Evolutionary conservation across 2,797 vertebrate species (phyloP).

Genomic region (Lophius americanus): DNA sequence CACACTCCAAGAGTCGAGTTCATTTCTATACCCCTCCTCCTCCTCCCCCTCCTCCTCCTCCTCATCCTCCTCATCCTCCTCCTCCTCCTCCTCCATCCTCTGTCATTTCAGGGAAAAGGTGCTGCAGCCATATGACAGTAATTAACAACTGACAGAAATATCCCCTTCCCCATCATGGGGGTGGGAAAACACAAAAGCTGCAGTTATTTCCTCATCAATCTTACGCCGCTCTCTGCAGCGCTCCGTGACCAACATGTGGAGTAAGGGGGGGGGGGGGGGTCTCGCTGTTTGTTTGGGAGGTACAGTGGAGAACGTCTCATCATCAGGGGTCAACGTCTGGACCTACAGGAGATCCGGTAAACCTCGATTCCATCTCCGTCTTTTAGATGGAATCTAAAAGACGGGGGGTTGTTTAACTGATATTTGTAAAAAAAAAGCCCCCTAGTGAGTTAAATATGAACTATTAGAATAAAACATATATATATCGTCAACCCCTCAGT

Average conservation of each 20-base stretch:
- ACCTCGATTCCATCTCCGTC: no score
- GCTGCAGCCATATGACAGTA: slow-evolving; percentile 92
- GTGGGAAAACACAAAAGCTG: slow-evolving; percentile 92
- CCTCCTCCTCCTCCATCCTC: slow-evolving; percentile 69
- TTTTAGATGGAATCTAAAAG: no score
- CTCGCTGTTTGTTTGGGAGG: slow-evolving; percentile 71
- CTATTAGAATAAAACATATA: no score
- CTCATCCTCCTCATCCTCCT: slow-evolving; percentile 67
- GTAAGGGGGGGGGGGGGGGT: slow-evolving; percentile 79
- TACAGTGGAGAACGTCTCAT: background rate
- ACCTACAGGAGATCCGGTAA: no score
- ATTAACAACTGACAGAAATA: slow-evolving; percentile 98
- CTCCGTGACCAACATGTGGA: slow-evolving; percentile 78
- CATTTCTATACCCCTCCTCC: slow-evolving; percentile 64
- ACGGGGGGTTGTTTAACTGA: no score
- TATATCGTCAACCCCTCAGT: no score
- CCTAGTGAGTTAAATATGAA: no score
- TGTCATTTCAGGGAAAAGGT: slow-evolving; percentile 86
- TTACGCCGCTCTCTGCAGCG: slow-evolving; percentile 81
- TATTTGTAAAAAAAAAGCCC: no score
- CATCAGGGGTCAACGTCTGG: no score
- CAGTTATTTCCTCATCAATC: slow-evolving; percentile 92
- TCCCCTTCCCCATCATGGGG: slow-evolving; percentile 88
- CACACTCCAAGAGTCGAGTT: slow-evolving; percentile 77
- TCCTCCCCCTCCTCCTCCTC: slow-evolving; percentile 43